Conservation (phyloP, 2,888 invertebrate genomes). For the Drosophila parthenogenetica region DNA sequence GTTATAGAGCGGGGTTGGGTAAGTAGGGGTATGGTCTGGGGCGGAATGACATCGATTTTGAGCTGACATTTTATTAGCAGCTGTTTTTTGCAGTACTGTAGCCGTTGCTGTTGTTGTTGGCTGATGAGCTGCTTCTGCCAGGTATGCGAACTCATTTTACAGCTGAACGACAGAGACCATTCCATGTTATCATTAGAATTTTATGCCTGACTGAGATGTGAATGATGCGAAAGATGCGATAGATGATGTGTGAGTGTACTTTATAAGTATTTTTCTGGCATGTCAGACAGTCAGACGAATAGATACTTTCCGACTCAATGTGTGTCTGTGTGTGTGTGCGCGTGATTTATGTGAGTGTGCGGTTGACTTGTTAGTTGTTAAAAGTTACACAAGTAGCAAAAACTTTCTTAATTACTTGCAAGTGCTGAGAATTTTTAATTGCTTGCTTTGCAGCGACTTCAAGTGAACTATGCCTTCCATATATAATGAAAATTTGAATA, state of each 20-base stretch:
- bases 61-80: slow-evolving; percentile 66
- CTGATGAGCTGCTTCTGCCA: slow-evolving; percentile 1
- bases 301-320: not conserved
- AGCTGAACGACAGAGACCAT: slow-evolving; percentile 50
- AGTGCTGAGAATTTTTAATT: slow-evolving; percentile 34
- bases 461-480: not conserved
- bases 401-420: slow-evolving; percentile 45
- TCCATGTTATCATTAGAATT: slow-evolving; percentile 53
- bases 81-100: slow-evolving; percentile 1
- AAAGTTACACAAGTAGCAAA: slow-evolving; percentile 15
- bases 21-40: not conserved
- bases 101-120: not conserved
- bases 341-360: not conserved
- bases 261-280: not conserved
- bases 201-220: slow-evolving; percentile 46
- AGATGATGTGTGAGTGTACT: slow-evolving; percentile 12
- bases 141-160: slow-evolving; percentile 59
- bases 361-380: slow-evolving; percentile 4
- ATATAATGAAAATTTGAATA: slow-evolving; percentile 21
- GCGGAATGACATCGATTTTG: slow-evolving; percentile 44
- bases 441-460: slow-evolving; percentile 12
- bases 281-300: not conserved
- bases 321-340: not conserved
- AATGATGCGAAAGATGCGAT: slow-evolving; percentile 28
- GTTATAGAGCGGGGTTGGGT: not conserved